phyloP scores from a whole-genome alignment of 2,797 vertebrate genomes.

The Orestias chungarensis region DNA sequence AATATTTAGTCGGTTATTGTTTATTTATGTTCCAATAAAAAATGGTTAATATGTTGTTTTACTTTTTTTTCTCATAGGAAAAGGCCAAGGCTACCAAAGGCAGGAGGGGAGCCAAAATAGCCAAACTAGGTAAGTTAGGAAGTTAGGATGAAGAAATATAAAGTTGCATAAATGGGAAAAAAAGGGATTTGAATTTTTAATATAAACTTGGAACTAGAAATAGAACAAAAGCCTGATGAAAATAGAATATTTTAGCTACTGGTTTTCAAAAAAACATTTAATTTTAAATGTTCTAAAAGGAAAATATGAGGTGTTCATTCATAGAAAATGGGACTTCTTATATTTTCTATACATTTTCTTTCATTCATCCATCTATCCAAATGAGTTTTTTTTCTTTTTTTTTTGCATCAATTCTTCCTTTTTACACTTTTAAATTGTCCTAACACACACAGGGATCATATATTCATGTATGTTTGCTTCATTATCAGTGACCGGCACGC shows the following conservation, averaged over 20 bases:
- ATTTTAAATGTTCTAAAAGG: not conserved
- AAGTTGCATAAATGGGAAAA: not conserved
- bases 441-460: not conserved
- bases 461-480: not conserved
- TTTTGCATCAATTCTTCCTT: not conserved
- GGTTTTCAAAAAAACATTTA: not conserved
- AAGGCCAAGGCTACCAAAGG: slow-evolving; percentile 87
- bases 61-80: slow-evolving; percentile 79
- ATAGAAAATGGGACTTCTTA: not conserved
- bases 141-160: not conserved
- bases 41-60: not conserved
- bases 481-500: slow-evolving; percentile 70
- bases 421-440: not conserved
- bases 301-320: not conserved
- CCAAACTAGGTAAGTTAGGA: slow-evolving; percentile 83
- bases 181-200: not conserved
- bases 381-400: no score
- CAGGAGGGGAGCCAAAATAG: slow-evolving; percentile 86
- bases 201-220: not conserved
- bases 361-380: no score
- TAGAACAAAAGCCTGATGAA: not conserved
- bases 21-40: not conserved
- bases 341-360: not conserved
- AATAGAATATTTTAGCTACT: not conserved
- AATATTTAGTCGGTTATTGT: not conserved